Base-by-base conservation (phyloP, 2,888 invertebrate genomes). In the Ligdia adustata region DNA sequence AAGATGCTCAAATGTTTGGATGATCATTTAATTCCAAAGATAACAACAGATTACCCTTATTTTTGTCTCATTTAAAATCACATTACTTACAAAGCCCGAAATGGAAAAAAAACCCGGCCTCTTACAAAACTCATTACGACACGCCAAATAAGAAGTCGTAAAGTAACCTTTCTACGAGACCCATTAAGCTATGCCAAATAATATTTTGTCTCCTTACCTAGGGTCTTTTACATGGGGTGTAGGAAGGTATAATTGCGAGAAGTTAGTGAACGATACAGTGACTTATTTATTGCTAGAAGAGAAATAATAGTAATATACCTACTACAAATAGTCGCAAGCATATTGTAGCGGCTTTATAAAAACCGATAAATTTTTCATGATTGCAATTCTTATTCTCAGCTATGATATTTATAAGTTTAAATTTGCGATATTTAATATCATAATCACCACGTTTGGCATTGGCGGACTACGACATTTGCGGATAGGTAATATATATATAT, bases 181-280 rank as follows among this genome's bases (percentile, higher is more conserved):
- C 75, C 71, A 85, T 89, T 86, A 83, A 79, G 84, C 79, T 79
- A 82, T 85, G 81, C 77, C 81, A 79, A 88, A 88, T 88, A 80
- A 87, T 88, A 86, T 88, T 85, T 81, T 81, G 80, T 81, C 52
- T 53, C 35, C 77, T 74, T 71, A 75, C 77, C 73, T 75, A 75
- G 79, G 75, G 75, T 75, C 81, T 81, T 84, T 84, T 86, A 77
- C 76, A 82, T 77, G 81, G 84, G 75, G 72, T 65, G 71, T 68
- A 64, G 26, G 9, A 22, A 33, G 28, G 28, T 32, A 9, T 11
- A 20, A 9, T n/a, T n/a, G n/a, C n/a, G n/a, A 15, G 2, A 35
- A 47, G 47, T 41, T 37, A 14, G 2, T 26, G 3, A 41, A 32
- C 35, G n/a, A n/a, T n/a, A n/a, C n/a, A n/a, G n/a, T n/a, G n/a